phyloP scores from a whole-genome alignment of 2,113 vertebrate species.

The Callaeas wilsoni region DNA sequence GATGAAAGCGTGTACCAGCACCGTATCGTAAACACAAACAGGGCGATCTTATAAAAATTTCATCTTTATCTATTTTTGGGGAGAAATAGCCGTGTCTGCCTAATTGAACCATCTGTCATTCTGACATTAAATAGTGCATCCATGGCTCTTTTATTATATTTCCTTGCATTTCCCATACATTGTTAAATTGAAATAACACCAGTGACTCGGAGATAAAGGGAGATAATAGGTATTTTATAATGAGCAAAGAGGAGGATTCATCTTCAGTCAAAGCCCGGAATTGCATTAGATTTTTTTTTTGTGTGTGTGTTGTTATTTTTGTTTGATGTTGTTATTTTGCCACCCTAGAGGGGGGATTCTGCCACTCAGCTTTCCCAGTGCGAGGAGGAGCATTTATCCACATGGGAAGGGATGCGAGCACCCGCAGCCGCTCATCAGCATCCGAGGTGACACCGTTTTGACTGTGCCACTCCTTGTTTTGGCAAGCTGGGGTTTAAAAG shows the following conservation, averaged over 20 bases:
- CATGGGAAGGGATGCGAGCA: fast-evolving
- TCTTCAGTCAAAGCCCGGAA: not conserved
- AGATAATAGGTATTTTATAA: conserved; percentile 64
- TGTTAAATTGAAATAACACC: conserved; percentile 65
- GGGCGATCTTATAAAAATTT: conserved; percentile 76
- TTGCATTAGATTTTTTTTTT: not conserved
- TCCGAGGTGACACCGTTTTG: not conserved
- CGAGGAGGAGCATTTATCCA: not conserved
- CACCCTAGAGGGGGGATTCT: conserved; percentile 12
- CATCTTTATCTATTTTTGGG: conserved; percentile 78
- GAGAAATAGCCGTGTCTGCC: conserved; percentile 66
- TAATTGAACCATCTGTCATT: conserved; percentile 81
- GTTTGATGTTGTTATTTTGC: not conserved
- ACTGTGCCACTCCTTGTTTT: not conserved
- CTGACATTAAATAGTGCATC: conserved; percentile 70
- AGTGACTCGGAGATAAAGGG: conserved; percentile 62
- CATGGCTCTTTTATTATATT: conserved; percentile 60
- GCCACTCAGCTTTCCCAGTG: not conserved
- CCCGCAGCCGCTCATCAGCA: not conserved
- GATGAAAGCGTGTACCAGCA: conserved; percentile 48
- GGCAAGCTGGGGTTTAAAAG: not conserved
- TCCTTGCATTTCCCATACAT: conserved; percentile 52
- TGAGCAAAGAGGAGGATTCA: conserved; percentile 49
- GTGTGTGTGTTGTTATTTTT: not conserved
- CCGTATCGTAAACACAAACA: conserved; percentile 54